Percentiles rank a stretch among this genome's conserved stretches.
phyloP scores from a whole-genome alignment of 2,888 invertebrate species.

The Spicauda simplicius region DNA sequence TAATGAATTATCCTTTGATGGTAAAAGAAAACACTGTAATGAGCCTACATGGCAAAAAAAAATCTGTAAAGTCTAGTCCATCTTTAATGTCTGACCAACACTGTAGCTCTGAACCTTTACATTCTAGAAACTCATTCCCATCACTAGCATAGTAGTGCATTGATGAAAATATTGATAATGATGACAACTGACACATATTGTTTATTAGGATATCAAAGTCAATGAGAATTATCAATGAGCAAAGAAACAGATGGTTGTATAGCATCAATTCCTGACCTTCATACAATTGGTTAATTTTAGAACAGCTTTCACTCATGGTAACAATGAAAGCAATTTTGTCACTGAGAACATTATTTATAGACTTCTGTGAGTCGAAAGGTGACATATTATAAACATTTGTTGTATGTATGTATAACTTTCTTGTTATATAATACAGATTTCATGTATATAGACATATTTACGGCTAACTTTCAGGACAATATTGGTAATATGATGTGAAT shows the following conservation, averaged over 20 bases:
- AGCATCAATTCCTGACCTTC: background rate
- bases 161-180: too few species aligned
- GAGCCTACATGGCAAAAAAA: too few species aligned
- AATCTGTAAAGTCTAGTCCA: too few species aligned
- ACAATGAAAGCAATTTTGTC: background rate
- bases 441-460: background rate
- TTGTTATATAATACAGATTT: constrained; percentile 4
- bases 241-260: constrained; percentile 6
- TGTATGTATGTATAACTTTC: background rate
- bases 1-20: too few species aligned
- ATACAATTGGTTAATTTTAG: background rate
- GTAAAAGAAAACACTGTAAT: too few species aligned
- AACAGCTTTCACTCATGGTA: constrained; percentile 13
- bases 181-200: too few species aligned
- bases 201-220: too few species aligned
- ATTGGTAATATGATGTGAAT: background rate
- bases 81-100: too few species aligned
- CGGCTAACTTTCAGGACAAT: background rate
- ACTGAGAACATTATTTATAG: constrained; percentile 8
- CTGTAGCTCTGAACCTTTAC: too few species aligned
- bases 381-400: constrained; percentile 15
- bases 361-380: background rate
- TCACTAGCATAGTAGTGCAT: too few species aligned
- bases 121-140: too few species aligned
- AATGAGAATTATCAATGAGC: too few species aligned